Conservation (phyloP, 2,113 vertebrate species). For the Chionomys nivalis region DNA sequence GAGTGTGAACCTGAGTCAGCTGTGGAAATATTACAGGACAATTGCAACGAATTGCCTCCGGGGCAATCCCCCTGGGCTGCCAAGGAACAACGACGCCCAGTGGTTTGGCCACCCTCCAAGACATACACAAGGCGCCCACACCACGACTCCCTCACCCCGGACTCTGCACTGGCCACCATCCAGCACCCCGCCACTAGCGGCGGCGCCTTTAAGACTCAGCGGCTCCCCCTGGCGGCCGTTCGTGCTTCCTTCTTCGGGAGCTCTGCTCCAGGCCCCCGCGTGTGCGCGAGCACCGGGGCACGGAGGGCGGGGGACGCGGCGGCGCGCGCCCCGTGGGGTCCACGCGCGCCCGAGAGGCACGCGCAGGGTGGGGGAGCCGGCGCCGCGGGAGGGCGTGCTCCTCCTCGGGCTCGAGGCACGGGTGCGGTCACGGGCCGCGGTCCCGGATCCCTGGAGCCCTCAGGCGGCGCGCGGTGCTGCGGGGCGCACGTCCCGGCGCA, state of each 20-base stretch:
- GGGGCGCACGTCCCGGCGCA: neutral
- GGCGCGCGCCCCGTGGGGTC: neutral
- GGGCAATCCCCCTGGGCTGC: neutral
- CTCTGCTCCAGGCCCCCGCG: neutral
- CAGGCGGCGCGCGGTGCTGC: neutral
- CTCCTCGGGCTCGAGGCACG: neutral
- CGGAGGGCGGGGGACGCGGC: neutral
- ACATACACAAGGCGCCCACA: neutral
- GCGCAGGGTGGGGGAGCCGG: neutral
- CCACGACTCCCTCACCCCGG: neutral
- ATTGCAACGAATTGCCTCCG: neutral
- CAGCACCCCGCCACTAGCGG: neutral
- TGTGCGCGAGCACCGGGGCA: slow-evolving; percentile 37
- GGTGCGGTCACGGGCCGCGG: neutral
- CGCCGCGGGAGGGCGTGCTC: neutral
- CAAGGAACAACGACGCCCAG: neutral
- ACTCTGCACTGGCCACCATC: neutral
- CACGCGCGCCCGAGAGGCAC: neutral
- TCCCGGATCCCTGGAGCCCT: no score
- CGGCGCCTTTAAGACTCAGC: slow-evolving; percentile 77
- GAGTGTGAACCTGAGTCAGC: neutral
- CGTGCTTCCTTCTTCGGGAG: neutral
- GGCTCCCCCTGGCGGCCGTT: slow-evolving; percentile 72
- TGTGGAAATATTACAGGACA: neutral
- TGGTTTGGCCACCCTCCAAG: neutral